These are phyloP conservation scores for Folsomia manolachei DNA, from an alignment of 2,888 invertebrate genomes.

Conservation along the genomic window DNA sequence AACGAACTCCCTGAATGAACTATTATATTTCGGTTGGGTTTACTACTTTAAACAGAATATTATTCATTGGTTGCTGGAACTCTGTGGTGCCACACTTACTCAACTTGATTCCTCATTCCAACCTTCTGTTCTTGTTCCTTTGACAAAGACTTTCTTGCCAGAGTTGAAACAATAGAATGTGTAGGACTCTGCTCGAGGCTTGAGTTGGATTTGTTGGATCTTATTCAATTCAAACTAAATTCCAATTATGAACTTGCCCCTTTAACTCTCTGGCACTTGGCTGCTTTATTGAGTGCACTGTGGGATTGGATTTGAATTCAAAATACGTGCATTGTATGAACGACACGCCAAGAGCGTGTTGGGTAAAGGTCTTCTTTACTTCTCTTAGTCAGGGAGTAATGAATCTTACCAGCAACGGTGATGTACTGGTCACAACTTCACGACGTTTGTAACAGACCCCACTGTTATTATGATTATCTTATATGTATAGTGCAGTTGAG, in stretches of 20 bases:
- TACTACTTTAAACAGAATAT: not conserved
- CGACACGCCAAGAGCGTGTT: not conserved
- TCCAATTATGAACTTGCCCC: slow-evolving; percentile 8
- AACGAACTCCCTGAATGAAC: too few relatives aligned
- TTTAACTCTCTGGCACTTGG: not conserved
- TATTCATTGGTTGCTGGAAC: not conserved
- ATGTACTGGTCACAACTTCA: too few relatives aligned
- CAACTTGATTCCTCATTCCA: not conserved
- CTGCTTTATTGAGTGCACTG: slow-evolving; percentile 4
- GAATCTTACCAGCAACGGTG: too few relatives aligned
- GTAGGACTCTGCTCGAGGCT: not conserved
- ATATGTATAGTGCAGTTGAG: too few relatives aligned
- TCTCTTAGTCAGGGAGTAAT: too few relatives aligned
- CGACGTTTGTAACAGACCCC: too few relatives aligned
- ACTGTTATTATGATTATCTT: too few relatives aligned
- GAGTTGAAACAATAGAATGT: not conserved
- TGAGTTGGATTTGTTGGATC: slow-evolving; percentile 8
- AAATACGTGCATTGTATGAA: too few relatives aligned
- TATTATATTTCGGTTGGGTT: too few relatives aligned
- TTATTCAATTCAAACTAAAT: slow-evolving; percentile 7
- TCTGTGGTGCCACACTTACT: not conserved
- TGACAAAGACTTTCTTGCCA: not conserved
- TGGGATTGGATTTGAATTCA: slow-evolving; percentile 1
- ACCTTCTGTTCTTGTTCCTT: slow-evolving; percentile 6
- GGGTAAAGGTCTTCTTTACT: too few relatives aligned